These are phyloP conservation scores for Ormyrus pomaceus DNA, from an alignment of 2,888 invertebrate species.

Conservation along the genomic window DNA sequence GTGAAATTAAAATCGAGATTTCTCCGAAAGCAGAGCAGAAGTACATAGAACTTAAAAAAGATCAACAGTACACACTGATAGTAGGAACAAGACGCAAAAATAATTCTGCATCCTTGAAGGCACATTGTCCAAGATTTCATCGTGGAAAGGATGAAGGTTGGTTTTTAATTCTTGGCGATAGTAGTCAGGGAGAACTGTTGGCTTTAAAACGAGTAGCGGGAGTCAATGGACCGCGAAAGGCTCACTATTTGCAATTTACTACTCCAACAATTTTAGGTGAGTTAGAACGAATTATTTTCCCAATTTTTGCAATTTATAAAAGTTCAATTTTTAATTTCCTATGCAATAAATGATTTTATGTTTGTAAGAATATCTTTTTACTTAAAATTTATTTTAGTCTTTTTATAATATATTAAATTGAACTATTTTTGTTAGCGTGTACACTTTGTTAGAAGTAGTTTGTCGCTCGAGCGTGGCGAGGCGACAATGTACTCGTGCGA, in stretches of 20 bases:
- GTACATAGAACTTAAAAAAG: constrained; percentile 61
- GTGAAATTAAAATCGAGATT: constrained; percentile 58
- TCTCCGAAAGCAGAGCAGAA: constrained; percentile 14
- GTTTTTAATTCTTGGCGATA: constrained; percentile 90
- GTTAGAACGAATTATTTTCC: constrained; percentile 32
- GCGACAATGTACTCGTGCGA: no score
- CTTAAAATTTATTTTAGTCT: no score
- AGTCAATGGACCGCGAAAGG: constrained; percentile 76
- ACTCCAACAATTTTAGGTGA: constrained; percentile 79
- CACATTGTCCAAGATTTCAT: constrained; percentile 90
- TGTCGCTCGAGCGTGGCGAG: no score
- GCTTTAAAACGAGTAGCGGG: constrained; percentile 86
- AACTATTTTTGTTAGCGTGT: no score
- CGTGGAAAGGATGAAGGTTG: constrained; percentile 97
- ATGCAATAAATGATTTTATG: constrained; percentile 15
- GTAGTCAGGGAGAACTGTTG: constrained; percentile 83
- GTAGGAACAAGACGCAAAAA: constrained; percentile 79
- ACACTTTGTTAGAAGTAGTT: no score
- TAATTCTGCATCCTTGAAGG: constrained; percentile 78
- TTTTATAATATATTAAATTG: no score
- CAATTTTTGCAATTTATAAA: constrained; percentile 13
- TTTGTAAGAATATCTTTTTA: not conserved
- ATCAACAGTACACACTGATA: constrained; percentile 83
- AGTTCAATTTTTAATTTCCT: not conserved
- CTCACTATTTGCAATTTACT: constrained; percentile 80